Evolutionary conservation across 92 coral and sea anemone species (phyloP).

Genomic region (Zoanthus solanderi): DNA sequence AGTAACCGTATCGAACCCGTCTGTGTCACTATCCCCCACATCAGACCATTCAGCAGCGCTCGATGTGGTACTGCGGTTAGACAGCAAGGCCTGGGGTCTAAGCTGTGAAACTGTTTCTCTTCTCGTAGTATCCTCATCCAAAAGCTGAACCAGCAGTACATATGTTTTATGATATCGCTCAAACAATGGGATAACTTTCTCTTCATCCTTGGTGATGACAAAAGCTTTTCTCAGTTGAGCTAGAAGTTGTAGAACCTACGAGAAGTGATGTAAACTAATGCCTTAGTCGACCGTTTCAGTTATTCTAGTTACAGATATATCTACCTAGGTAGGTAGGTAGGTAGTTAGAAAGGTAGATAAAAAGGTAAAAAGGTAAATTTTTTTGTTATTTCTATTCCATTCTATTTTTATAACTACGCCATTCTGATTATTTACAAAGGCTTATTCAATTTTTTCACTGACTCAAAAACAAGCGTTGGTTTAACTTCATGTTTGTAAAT

Average conservation of each 20-base stretch:
- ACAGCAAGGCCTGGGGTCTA: slow-evolving; percentile 20
- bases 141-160: slow-evolving; percentile 73
- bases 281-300: too few species aligned
- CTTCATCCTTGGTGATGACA: slow-evolving; percentile 64
- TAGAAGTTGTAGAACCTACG: slow-evolving; percentile 75
- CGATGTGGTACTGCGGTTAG: slow-evolving; percentile 38
- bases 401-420: too few species aligned
- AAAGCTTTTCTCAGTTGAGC: slow-evolving; percentile 78
- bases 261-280: too few species aligned
- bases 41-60: slow-evolving; percentile 50
- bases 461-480: too few species aligned
- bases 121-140: slow-evolving; percentile 69
- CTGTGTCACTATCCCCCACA: slow-evolving; percentile 74
- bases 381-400: too few species aligned
- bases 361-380: too few species aligned
- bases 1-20: slow-evolving; percentile 87
- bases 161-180: slow-evolving; percentile 83
- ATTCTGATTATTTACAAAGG: too few species aligned
- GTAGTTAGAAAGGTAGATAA: too few species aligned
- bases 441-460: too few species aligned
- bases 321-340: too few species aligned
- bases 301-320: too few species aligned
- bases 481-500: too few species aligned
- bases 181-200: slow-evolving; percentile 73
- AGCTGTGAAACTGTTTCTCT: slow-evolving; percentile 5